Evolutionary conservation across 1,140 invertebrate species (phyloP).

Genomic region (Drosophila albomicans): DNA sequence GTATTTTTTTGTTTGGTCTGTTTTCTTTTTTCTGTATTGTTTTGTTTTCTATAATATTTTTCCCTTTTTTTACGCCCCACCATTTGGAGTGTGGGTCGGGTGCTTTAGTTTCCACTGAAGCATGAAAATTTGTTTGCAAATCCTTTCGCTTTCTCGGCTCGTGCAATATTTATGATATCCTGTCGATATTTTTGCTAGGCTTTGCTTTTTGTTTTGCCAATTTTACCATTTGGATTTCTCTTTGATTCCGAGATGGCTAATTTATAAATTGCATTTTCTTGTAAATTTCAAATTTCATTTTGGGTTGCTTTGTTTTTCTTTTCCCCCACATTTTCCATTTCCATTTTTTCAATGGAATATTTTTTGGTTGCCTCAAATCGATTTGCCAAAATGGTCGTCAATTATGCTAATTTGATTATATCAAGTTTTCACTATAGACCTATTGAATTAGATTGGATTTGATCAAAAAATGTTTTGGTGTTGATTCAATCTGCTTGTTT

Average conservation of each 20-base stretch:
- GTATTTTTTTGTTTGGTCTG: background rate
- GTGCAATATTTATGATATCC: constrained; percentile 75
- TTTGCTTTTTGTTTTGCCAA: constrained; percentile 23
- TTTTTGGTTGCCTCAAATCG: constrained; percentile 20
- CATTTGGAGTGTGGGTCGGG: background rate
- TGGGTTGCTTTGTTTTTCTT: constrained; percentile 5
- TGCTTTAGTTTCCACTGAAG: constrained; percentile 63
- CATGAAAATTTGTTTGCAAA: constrained; percentile 77
- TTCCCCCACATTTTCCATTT: constrained; percentile 12
- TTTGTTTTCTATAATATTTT: constrained; percentile 53
- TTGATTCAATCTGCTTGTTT: constrained; percentile 13
- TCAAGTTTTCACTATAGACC: background rate
- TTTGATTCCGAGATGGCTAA: constrained; percentile 54
- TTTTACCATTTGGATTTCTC: constrained; percentile 13
- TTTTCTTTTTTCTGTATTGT: constrained; percentile 3
- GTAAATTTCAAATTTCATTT: constrained; percentile 55
- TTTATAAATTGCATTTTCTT: constrained; percentile 78
- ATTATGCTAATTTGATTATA: constrained; percentile 46
- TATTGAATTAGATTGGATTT: constrained; percentile 3
- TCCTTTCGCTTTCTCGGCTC: constrained; percentile 60
- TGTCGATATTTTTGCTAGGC: constrained; percentile 43
- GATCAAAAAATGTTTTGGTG: constrained; percentile 5
- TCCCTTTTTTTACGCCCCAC: background rate
- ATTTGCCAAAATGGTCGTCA: constrained; percentile 20
- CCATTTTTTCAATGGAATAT: constrained; percentile 17